Conservation (phyloP, 2,797 vertebrate genomes). For the Chaenodraco wilsoni region DNA sequence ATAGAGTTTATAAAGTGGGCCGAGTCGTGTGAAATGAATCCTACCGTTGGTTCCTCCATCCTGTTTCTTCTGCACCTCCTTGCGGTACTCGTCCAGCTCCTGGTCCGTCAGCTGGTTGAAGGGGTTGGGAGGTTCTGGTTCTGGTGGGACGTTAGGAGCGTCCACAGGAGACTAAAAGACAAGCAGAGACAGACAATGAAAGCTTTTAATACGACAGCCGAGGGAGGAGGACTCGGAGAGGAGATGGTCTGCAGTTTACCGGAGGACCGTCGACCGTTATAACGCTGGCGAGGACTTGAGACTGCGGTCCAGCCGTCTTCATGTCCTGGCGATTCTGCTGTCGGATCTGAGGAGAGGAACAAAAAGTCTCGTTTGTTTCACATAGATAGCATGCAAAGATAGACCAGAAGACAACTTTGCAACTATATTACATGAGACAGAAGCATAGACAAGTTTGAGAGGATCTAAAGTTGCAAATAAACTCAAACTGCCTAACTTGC, state of each 20-base stretch:
- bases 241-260: conserved; percentile 71
- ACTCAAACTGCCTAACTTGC: too few relatives aligned
- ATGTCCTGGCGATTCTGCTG: conserved; percentile 96
- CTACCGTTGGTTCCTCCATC: conserved; percentile 87
- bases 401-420: too few relatives aligned
- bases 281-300: conserved; percentile 92
- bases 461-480: too few relatives aligned
- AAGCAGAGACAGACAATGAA: conserved; percentile 23
- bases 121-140: conserved; percentile 92
- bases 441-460: too few relatives aligned
- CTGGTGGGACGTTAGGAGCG: conserved; percentile 72
- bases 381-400: too few relatives aligned
- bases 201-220: background rate
- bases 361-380: background rate
- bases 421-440: too few relatives aligned
- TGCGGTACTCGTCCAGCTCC: conserved; percentile 95
- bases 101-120: conserved; percentile 96
- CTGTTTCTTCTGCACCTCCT: conserved; percentile 95
- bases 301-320: conserved; percentile 96
- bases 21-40: conserved; percentile 7
- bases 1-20: background rate
- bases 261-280: conserved; percentile 90
- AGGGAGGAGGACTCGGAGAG: background rate
- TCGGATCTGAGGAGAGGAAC: conserved; percentile 85
- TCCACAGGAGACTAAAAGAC: conserved; percentile 88